Evolutionary conservation across 2,113 vertebrate genomes (phyloP).

Genomic region (Protobothrops mucrosquamatus): DNA sequence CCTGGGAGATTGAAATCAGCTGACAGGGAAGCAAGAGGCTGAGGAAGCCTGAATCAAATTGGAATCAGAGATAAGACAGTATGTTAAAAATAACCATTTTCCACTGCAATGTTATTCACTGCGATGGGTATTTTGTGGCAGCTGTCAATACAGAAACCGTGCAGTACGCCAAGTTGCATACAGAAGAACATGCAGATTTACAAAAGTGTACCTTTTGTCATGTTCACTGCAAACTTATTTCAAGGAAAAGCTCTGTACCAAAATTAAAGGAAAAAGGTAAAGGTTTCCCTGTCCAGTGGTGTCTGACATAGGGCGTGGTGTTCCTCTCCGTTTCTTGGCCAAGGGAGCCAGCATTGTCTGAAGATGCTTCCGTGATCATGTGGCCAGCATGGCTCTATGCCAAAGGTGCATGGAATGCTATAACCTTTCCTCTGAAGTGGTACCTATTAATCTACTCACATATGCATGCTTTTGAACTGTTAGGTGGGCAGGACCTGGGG

Average conservation of each 20-base stretch:
- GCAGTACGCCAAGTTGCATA: not conserved
- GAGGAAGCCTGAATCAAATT: constrained; percentile 21
- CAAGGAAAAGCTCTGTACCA: not conserved
- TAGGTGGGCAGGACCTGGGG: not conserved
- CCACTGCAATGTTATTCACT: not conserved
- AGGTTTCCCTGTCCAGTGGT: not conserved
- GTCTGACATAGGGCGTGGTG: not conserved
- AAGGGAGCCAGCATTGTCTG: not conserved
- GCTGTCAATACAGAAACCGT: not conserved
- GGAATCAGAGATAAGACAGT: not conserved
- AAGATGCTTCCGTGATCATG: not conserved
- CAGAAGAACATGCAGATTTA: not conserved
- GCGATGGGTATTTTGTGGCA: not conserved
- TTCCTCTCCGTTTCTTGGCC: not conserved
- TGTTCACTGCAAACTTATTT: not conserved
- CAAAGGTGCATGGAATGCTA: not conserved
- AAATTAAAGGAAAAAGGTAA: not conserved
- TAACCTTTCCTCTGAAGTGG: not conserved
- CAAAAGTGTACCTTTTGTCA: not conserved
- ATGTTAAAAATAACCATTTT: not conserved
- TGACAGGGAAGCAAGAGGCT: constrained; percentile 24
- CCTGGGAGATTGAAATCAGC: constrained; percentile 11
- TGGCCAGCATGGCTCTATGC: not conserved
- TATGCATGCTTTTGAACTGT: not conserved
- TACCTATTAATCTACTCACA: not conserved